Conservation (phyloP, 2,113 vertebrate species). For the Pica pica region DNA sequence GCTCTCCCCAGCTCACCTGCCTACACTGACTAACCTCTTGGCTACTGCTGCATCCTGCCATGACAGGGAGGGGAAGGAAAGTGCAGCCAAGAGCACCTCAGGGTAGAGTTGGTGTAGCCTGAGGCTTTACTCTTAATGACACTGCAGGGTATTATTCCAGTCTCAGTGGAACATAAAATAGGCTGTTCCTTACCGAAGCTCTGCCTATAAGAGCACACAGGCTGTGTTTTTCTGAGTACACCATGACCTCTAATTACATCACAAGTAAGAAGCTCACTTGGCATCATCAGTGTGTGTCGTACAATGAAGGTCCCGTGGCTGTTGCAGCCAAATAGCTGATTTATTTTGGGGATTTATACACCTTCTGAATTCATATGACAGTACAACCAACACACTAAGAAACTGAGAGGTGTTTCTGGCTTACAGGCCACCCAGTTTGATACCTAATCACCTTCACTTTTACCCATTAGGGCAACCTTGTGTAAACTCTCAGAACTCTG, state of each 20-base stretch:
- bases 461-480: neutral
- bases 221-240: neutral
- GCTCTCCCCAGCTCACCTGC: neutral
- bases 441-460: neutral
- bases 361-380: neutral
- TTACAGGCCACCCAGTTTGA: neutral
- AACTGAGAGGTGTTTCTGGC: neutral
- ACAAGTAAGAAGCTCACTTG: neutral
- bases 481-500: neutral
- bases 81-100: neutral
- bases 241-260: neutral
- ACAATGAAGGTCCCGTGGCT: neutral
- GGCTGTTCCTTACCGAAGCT: neutral
- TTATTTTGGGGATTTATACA: neutral
- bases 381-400: neutral
- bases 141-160: neutral
- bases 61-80: neutral
- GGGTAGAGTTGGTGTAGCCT: neutral
- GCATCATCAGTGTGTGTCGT: rapidly evolving
- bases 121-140: neutral
- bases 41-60: neutral
- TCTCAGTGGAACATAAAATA: neutral
- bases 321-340: neutral
- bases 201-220: neutral
- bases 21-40: neutral